These are phyloP conservation scores for Xestia sexstrigata DNA, from an alignment of 2,888 invertebrate species.

Conservation along the genomic window DNA sequence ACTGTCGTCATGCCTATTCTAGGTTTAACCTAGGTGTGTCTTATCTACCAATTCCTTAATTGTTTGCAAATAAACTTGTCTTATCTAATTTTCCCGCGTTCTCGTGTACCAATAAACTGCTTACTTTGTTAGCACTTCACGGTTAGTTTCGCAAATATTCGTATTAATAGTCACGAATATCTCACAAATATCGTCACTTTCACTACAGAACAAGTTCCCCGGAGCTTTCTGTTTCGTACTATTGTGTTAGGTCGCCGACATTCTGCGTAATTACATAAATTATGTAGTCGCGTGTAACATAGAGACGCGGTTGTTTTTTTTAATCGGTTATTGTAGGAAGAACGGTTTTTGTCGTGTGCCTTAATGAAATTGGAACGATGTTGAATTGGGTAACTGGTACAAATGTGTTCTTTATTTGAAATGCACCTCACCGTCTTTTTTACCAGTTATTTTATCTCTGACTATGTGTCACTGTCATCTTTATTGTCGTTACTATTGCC, in stretches of 20 bases:
- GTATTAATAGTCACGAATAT: slow-evolving; percentile 55
- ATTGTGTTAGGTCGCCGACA: slow-evolving; percentile 66
- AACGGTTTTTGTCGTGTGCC: slow-evolving; percentile 23
- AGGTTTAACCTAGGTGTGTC: neutral
- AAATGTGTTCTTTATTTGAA: neutral
- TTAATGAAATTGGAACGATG: slow-evolving; percentile 38
- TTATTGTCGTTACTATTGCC: neutral
- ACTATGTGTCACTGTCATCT: neutral
- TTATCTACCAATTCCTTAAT: neutral
- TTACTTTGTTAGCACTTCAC: slow-evolving; percentile 16
- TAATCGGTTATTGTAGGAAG: slow-evolving; percentile 17
- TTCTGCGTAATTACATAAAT: slow-evolving; percentile 62
- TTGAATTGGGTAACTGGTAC: slow-evolving; percentile 40
- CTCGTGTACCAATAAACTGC: slow-evolving; percentile 19
- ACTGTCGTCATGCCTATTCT: too few species aligned
- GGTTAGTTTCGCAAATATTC: slow-evolving; percentile 59
- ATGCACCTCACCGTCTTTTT: neutral
- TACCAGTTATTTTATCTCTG: neutral
- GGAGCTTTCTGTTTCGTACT: slow-evolving; percentile 67
- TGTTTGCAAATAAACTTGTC: neutral
- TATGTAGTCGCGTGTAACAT: slow-evolving; percentile 55
- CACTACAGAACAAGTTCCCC: slow-evolving; percentile 60
- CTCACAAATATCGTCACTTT: slow-evolving; percentile 63
- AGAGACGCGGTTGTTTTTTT: slow-evolving; percentile 43
- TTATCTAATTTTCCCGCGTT: neutral